Conservation (phyloP, 2,888 invertebrate species). For the Deilephila elpenor region DNA sequence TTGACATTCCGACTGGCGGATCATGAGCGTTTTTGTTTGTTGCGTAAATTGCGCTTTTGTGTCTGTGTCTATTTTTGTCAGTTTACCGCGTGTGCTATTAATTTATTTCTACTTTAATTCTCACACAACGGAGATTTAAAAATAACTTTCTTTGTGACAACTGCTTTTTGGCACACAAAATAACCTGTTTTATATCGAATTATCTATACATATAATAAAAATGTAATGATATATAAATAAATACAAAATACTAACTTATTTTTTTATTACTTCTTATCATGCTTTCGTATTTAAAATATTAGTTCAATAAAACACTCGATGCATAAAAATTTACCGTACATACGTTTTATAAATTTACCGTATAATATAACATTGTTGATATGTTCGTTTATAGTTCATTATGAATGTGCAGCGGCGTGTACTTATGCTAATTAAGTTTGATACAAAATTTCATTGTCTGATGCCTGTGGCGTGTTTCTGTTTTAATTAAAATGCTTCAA, state of each 20-base stretch:
- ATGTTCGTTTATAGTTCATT: conserved; percentile 17
- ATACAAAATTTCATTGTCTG: conserved; percentile 24
- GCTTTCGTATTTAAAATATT: neutral
- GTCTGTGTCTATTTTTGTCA: neutral
- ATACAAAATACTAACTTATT: too few species aligned
- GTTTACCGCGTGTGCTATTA: neutral
- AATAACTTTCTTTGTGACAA: too few species aligned
- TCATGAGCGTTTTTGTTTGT: neutral
- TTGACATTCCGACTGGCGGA: neutral
- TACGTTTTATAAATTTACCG: neutral
- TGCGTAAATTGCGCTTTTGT: neutral
- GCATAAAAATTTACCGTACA: neutral
- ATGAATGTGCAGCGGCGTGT: conserved; percentile 30
- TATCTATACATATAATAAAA: too few species aligned
- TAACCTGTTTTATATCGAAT: too few species aligned
- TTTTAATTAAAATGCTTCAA: conserved; percentile 7
- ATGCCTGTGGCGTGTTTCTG: neutral
- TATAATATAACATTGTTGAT: neutral
- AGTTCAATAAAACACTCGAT: neutral
- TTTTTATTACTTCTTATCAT: too few species aligned
- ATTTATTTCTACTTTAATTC: neutral
- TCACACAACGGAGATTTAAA: neutral
- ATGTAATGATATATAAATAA: too few species aligned
- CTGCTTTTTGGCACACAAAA: too few species aligned
- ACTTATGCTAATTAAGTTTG: conserved; percentile 15